A percentile compares a stretch with the other conserved stretches of the same genome.
phyloP scores from a whole-genome alignment of 2,888 invertebrate species.

The Diarsia rubi region DNA sequence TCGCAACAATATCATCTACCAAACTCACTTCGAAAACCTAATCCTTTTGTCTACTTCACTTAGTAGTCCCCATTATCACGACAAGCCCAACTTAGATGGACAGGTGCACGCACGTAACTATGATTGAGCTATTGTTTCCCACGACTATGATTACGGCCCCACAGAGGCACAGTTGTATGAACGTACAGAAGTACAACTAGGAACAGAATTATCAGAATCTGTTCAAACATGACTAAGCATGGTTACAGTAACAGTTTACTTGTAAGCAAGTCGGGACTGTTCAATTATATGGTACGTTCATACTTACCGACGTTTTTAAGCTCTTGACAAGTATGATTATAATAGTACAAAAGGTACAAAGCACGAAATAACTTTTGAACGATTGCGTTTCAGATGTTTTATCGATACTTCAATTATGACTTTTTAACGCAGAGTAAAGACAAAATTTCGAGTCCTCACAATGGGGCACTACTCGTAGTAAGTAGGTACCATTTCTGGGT shows the following conservation, averaged over 20 bases:
- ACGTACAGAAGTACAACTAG: background rate
- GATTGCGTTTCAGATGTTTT: no score
- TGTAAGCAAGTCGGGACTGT: background rate
- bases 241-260: background rate
- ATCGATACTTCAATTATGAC: no score
- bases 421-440: no score
- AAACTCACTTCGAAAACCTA: slow-evolving; percentile 6
- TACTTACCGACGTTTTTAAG: background rate
- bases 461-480: no score
- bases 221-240: background rate
- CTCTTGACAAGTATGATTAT: no score
- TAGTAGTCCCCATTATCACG: slow-evolving; percentile 70
- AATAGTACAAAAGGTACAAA: no score
- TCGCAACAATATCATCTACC: background rate
- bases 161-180: slow-evolving; percentile 7
- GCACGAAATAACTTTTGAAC: no score
- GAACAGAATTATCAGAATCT: background rate
- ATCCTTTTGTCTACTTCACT: slow-evolving; percentile 18
- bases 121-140: slow-evolving; percentile 90
- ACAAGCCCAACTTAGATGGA: slow-evolving; percentile 75
- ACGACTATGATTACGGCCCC: slow-evolving; percentile 75
- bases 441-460: no score
- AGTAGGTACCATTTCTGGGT: no score
- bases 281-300: background rate
- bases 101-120: slow-evolving; percentile 86